Evolutionary conservation across 2,888 invertebrate species (phyloP).

Genomic region (Pandemis corylana): DNA sequence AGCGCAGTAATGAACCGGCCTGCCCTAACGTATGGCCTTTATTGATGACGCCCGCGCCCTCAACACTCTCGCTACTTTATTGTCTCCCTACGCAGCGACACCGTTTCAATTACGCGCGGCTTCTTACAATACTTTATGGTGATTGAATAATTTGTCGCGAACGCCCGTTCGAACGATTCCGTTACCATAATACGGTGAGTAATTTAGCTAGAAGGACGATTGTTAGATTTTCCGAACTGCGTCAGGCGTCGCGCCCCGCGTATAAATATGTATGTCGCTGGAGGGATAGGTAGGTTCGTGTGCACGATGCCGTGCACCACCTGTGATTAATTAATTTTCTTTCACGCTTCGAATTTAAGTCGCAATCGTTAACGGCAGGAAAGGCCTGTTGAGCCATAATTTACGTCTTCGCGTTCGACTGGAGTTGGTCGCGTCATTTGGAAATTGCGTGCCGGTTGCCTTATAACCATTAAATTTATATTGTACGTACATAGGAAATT

Average conservation of each 20-base stretch:
- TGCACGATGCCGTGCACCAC: conserved; percentile 56
- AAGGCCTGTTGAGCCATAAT: conserved; percentile 81
- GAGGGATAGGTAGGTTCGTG: conserved; percentile 46
- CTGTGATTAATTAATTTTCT: conserved; percentile 82
- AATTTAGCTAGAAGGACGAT: conserved; percentile 31
- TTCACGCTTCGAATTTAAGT: conserved; percentile 77
- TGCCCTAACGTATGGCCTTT: conserved; percentile 78
- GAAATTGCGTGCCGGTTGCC: conserved; percentile 76
- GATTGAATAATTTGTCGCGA: conserved; percentile 56
- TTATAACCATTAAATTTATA: conserved; percentile 79
- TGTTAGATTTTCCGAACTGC: conserved; percentile 27
- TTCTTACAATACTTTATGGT: conserved; percentile 72
- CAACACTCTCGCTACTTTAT: conserved; percentile 68
- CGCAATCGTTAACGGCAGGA: conserved; percentile 79
- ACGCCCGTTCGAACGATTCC: conserved; percentile 48
- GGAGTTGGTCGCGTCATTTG: conserved; percentile 75
- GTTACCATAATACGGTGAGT: conserved; percentile 41
- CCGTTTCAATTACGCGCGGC: conserved; percentile 72
- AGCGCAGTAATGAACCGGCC: conserved; percentile 78
- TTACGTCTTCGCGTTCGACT: conserved; percentile 76
- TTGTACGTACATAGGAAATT: conserved; percentile 78
- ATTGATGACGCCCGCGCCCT: conserved; percentile 76
- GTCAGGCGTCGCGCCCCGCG: conserved; percentile 10
- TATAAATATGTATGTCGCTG: conserved; percentile 24
- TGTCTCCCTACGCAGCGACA: conserved; percentile 67